phyloP scores from a whole-genome alignment of 1,140 invertebrate genomes.

The Brachionus rotundiformis region DNA sequence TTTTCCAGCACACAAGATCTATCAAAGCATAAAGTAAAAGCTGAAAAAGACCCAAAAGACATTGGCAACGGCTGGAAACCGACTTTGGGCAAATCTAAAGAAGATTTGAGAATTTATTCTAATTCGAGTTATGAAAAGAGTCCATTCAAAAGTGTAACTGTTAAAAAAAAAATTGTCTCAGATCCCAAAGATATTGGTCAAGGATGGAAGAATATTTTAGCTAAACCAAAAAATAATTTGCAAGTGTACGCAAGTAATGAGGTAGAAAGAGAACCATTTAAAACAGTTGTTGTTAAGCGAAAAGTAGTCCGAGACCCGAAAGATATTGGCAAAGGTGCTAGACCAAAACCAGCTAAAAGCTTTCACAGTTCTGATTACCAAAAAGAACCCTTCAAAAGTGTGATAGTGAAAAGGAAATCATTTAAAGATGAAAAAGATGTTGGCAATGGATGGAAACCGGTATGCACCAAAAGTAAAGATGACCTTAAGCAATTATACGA shows the following conservation, averaged over 20 bases:
- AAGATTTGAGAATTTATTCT: neutral
- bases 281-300: neutral
- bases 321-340: neutral
- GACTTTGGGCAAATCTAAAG: neutral
- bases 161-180: neutral
- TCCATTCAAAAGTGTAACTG: conserved; percentile 3
- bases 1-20: conserved; percentile 3
- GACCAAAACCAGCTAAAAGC: neutral
- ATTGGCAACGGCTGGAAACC: conserved; percentile 18
- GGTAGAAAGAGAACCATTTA: conserved; percentile 23
- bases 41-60: neutral
- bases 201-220: conserved; percentile 19
- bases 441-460: conserved; percentile 16
- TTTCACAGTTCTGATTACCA: neutral
- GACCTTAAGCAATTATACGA: conserved; percentile 17
- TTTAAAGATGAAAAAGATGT: conserved; percentile 9
- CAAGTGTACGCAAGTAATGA: neutral
- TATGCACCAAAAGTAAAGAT: neutral
- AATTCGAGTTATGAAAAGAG: neutral
- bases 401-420: neutral
- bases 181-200: neutral
- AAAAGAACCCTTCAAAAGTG: conserved; percentile 11
- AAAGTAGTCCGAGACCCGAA: neutral
- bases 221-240: neutral
- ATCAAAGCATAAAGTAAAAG: neutral